These are phyloP conservation scores for Pterocles orientalis DNA, from an alignment of 2,113 vertebrate species.

Conservation along the genomic window DNA sequence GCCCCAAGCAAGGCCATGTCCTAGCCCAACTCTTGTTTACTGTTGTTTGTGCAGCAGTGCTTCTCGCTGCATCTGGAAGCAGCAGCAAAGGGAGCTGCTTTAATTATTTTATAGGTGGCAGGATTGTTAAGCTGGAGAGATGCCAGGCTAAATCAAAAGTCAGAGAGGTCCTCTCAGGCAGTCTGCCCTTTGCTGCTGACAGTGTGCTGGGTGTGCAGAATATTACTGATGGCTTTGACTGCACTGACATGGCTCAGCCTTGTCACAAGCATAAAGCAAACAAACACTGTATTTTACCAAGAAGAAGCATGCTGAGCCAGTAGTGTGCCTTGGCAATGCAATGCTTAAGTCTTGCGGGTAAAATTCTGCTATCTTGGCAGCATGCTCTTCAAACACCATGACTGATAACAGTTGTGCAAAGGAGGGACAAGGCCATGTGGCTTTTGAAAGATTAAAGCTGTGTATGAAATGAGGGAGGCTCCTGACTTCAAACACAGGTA, in stretches of 20 bases:
- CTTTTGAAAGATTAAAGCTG: conserved; percentile 18
- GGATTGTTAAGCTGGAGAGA: conserved; percentile 22
- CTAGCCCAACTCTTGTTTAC: background rate
- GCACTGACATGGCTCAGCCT: background rate
- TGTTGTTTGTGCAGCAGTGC: background rate
- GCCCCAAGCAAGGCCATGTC: background rate
- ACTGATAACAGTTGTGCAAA: background rate
- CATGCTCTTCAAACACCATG: background rate
- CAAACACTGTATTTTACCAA: background rate
- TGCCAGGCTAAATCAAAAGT: background rate
- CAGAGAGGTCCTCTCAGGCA: background rate
- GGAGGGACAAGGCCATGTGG: background rate
- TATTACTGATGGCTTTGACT: background rate
- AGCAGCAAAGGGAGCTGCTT: background rate
- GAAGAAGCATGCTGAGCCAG: background rate
- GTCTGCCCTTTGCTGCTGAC: conserved; percentile 6
- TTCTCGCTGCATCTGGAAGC: background rate
- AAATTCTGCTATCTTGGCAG: background rate
- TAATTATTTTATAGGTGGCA: conserved; percentile 9
- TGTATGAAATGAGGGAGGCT: background rate
- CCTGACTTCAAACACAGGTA: background rate
- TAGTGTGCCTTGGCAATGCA: background rate
- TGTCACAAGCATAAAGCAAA: background rate
- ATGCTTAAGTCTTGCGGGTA: background rate
- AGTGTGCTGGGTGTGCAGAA: background rate